These are phyloP conservation scores for Zaprionus obscuricornis DNA, from an alignment of 2,888 invertebrate species.

Conservation along the genomic window DNA sequence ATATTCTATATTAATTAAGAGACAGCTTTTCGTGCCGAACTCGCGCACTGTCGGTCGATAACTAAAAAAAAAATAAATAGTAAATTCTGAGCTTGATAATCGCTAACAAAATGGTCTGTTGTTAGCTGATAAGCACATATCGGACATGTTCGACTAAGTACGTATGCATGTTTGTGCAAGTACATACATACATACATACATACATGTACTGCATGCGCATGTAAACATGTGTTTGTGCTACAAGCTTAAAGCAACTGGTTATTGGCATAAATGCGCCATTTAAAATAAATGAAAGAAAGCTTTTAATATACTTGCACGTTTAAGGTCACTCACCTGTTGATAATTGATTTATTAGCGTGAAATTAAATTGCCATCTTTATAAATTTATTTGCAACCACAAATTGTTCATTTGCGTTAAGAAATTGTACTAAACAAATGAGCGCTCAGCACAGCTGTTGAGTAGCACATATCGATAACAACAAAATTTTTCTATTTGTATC, in stretches of 20 bases:
- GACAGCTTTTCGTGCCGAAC: conserved; percentile 44
- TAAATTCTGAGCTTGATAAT: conserved; percentile 36
- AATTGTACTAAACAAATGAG: conserved; percentile 35
- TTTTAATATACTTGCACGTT: too few species aligned
- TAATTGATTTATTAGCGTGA: too few species aligned
- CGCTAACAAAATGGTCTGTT: conserved; percentile 41
- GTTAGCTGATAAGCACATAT: conserved; percentile 52
- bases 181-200: not conserved
- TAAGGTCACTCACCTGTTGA: too few species aligned
- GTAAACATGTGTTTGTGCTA: too few species aligned
- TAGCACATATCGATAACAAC: too few species aligned
- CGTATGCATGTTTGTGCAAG: not conserved
- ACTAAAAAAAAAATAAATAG: conserved; percentile 45
- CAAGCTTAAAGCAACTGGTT: too few species aligned
- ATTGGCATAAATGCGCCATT: too few species aligned
- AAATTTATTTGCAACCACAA: not conserved
- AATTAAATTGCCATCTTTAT: not conserved
- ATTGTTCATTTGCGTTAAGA: not conserved
- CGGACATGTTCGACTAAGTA: conserved; percentile 1
- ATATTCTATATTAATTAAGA: not conserved
- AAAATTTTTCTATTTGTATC: too few species aligned
- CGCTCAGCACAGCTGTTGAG: conserved; percentile 38
- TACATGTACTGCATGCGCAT: not conserved
- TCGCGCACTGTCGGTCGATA: conserved; percentile 38
- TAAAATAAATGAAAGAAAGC: too few species aligned